A percentile compares a stretch with the other conserved stretches of the same genome.
Evolutionary conservation across 2,113 vertebrate genomes (phyloP).

Genomic region (Ictalurus punctatus): DNA sequence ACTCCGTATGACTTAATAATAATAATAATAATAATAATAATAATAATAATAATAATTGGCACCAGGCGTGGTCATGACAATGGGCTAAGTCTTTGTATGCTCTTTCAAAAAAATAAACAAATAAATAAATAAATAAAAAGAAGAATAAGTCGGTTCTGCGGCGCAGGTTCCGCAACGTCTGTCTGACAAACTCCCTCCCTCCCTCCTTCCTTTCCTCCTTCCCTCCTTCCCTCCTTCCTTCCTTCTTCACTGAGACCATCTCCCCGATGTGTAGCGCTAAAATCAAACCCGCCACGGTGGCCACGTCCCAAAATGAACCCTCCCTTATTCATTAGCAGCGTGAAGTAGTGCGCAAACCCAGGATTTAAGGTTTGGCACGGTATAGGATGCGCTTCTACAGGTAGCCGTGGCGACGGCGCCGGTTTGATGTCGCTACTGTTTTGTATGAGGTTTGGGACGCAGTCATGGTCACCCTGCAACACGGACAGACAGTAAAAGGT

Average conservation of each 20-base stretch:
- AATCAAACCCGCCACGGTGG: constrained; percentile 22
- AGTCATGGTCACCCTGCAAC: constrained; percentile 61
- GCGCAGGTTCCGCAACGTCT: constrained; percentile 71
- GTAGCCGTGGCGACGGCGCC: constrained; percentile 12
- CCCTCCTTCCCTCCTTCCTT: not conserved
- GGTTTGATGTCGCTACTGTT: not conserved
- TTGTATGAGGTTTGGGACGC: constrained; percentile 17
- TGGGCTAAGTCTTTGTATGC: constrained; percentile 20
- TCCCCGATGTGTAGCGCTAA: constrained; percentile 32
- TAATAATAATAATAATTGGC: constrained; percentile 55
- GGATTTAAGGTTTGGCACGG: not conserved
- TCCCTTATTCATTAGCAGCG: not conserved
- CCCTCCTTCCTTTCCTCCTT: constrained; percentile 24
- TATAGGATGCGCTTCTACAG: not conserved
- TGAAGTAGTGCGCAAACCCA: not conserved
- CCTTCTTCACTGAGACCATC: constrained; percentile 14
- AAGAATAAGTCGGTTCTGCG: constrained; percentile 55
- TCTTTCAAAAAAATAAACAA: not conserved
- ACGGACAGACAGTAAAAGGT: constrained; percentile 60
- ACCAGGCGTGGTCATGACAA: constrained; percentile 63
- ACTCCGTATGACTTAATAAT: not conserved
- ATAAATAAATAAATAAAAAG: not conserved
- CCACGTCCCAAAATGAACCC: constrained; percentile 5
- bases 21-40: not conserved
- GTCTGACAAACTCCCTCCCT: constrained; percentile 68